These are phyloP conservation scores for Pyrrhopygopsis socrates DNA, from an alignment of 2,888 invertebrate species.

Conservation along the genomic window DNA sequence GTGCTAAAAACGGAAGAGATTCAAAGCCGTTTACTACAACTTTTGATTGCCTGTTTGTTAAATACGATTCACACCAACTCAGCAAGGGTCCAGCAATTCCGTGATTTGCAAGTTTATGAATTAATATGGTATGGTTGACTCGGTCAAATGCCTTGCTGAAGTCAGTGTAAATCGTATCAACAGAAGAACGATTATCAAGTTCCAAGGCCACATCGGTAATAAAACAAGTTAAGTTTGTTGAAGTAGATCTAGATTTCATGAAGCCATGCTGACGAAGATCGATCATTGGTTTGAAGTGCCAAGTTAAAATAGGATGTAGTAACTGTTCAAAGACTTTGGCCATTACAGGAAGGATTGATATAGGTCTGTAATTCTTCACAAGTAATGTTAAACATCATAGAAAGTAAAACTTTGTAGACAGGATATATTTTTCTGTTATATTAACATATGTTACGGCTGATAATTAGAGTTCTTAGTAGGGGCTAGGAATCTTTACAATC, in stretches of 20 bases:
- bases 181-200: background rate
- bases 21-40: constrained; percentile 26
- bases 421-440: too few species aligned
- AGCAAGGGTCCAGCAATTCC: constrained; percentile 30
- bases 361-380: constrained; percentile 39
- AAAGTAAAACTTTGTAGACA: too few species aligned
- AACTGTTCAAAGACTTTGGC: constrained; percentile 28
- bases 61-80: too few species aligned
- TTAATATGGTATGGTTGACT: constrained; percentile 28
- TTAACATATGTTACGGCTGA: too few species aligned
- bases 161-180: constrained; percentile 41
- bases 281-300: constrained; percentile 19
- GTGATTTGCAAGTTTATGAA: background rate
- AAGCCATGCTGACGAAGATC: constrained; percentile 37
- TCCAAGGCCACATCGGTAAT: constrained; percentile 7
- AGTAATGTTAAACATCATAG: too few species aligned
- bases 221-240: constrained; percentile 25
- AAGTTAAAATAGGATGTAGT: constrained; percentile 1
- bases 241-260: constrained; percentile 31
- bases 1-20: constrained; percentile 1
- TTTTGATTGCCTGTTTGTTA: background rate
- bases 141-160: too few species aligned
- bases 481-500: too few species aligned
- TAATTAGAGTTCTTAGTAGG: too few species aligned
- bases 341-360: constrained; percentile 27